Percentiles rank a stretch among this genome's conserved stretches.
Conservation (phyloP, 1,140 invertebrate species). For the Drosophila subobscura region DNA sequence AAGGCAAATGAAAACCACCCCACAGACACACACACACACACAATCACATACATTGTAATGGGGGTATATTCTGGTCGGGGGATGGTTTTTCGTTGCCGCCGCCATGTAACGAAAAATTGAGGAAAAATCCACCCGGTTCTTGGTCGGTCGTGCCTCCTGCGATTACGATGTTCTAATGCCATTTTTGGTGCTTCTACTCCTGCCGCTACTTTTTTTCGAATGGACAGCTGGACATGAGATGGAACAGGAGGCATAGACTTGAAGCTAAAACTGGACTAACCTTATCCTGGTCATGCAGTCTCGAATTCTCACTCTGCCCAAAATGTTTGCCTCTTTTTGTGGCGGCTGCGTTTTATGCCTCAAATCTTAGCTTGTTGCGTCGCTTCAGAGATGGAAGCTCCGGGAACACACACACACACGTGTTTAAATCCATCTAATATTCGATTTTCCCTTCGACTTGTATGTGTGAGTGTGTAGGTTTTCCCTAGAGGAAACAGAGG, state of each 20-base stretch:
- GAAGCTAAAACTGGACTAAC: slow-evolving; percentile 49
- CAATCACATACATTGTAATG: slow-evolving; percentile 37
- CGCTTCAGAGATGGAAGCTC: slow-evolving; percentile 10
- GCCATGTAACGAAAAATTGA: slow-evolving; percentile 50
- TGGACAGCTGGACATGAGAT: slow-evolving; percentile 49
- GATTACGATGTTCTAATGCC: slow-evolving; percentile 79
- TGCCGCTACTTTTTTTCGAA: slow-evolving; percentile 35
- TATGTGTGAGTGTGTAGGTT: neutral
- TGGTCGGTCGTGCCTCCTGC: slow-evolving; percentile 33
- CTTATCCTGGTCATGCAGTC: slow-evolving; percentile 54
- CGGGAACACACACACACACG: slow-evolving; percentile 1
- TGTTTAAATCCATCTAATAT: neutral
- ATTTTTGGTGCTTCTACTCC: slow-evolving; percentile 56
- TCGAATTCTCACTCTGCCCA: slow-evolving; percentile 3
- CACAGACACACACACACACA: slow-evolving; percentile 22
- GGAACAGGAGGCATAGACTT: slow-evolving; percentile 4
- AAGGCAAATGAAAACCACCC: slow-evolving; percentile 61
- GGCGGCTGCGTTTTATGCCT: slow-evolving; percentile 12
- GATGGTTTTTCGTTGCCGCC: slow-evolving; percentile 68
- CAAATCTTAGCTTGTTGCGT: slow-evolving; percentile 31
- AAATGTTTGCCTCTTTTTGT: neutral
- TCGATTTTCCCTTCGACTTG: slow-evolving; percentile 23
- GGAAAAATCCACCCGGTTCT: slow-evolving; percentile 75
- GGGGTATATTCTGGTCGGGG: slow-evolving; percentile 63
- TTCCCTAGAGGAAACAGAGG: slow-evolving; percentile 45